Base-by-base conservation (phyloP, 1,140 invertebrate species). In the Ceratosolen fusciceps region DNA sequence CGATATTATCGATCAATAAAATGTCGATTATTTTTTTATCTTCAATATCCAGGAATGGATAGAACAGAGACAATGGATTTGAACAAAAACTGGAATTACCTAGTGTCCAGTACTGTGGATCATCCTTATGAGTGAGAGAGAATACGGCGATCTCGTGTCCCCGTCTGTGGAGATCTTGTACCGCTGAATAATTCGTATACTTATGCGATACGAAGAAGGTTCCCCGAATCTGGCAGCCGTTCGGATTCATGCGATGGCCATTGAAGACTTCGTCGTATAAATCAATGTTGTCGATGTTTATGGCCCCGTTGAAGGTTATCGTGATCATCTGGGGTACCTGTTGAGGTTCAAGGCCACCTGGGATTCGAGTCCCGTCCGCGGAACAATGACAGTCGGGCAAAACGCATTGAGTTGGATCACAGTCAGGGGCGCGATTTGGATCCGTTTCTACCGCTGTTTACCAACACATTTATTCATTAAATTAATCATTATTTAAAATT, bases 121-220 rank as follows among this genome's bases (percentile, higher is more conserved):
- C 95, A 83, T 97, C 96, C 86, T 96, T 97, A 91, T 97, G 96
- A 0, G 97, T 99, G 39, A 99, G 92, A 5, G 97, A 98, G 90
- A 98, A 98, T 1, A 97, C 94, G 0, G 95, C 94, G 83, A 99
- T 98, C 91, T 99, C 98, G 86, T 98, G 96, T 47, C 97, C 98
- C 82, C 94, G 94, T 75, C 96, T 92, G 86, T 98, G 97, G 71
- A 99, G 92, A 90, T 98, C 97, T 90, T 96, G 96, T 1, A 98
- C 94, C 8, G 96, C 95, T 14, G 96, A 97, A 86, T 99, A 99
- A 89, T 99, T 98, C 68, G 96, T 97, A 89, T 97, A 98, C 86
- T 98, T 97, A 92, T 99, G 97, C 0, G 96, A 97, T 0, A 98
- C 95, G 88, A 99, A 99, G 93, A 98, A 98, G 8, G 97, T 99